Evolutionary conservation across 2,113 vertebrate genomes (phyloP), one percentile per base, ranked within the genome.

Genomic region (Tachysurus fulvidraco): DNA sequence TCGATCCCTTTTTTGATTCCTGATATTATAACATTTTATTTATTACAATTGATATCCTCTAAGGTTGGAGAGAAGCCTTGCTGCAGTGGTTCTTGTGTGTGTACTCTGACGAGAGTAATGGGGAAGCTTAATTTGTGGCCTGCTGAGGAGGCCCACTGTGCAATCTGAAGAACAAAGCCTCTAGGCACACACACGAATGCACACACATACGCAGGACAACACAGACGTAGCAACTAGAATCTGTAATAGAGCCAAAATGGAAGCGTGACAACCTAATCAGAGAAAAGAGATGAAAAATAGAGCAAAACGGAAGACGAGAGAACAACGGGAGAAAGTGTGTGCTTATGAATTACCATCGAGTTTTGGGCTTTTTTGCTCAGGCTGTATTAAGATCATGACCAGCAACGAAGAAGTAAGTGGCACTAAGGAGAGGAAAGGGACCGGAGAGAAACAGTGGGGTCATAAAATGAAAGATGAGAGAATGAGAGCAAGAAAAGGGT

Each of bases 161-260:
- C 86, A 84, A 52, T 88, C 84, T 76, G 44, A 83, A 55, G 44
- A 85, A 83, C 85, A 85, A 67, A 87, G 80, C 83, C 83, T 16
- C 67, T 14, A 52, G 87, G 81, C 64, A 28, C 86, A 25, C 44
- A 74, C 46, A 71, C 83, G 16, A 12, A 55, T 46, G 62, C 80
- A 21, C 52, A 46, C 69, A 64, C 69, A 57, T 80, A 19, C 71
- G 46, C 69, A 74, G 64, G 83, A 30, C 71, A 57, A 30, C 69
- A 64, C n/a, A 54, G 13, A 74, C 23, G 0, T 2, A 78, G 74
- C 74, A 54, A 54, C 67, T 55, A 84, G 30, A 23, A 23, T n/a
- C 69, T 46, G 57, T 82, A 84, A 82, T 85, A 59, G 79, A 86
- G 80, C 84, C 50, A 77, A 80, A 85, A 88, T 83, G 69, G 80